Percentiles rank a stretch among this genome's conserved stretches.
Evolutionary conservation across 2,888 invertebrate species (phyloP).

Genomic region (Tribolium freemani): DNA sequence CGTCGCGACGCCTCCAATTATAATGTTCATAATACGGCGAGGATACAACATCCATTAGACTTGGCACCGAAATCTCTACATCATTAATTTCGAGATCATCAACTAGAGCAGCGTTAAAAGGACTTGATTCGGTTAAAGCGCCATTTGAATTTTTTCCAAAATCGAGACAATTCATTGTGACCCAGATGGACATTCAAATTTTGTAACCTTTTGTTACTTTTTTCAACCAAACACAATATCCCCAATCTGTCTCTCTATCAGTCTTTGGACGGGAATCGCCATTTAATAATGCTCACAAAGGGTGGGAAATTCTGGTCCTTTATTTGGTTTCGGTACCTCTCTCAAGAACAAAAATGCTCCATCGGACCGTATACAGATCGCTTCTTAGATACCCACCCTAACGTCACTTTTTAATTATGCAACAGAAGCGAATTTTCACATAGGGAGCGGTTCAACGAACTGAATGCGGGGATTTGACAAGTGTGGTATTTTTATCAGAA

Average conservation of each 20-base stretch:
- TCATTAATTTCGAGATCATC: slow-evolving; percentile 42
- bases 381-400: slow-evolving; percentile 15
- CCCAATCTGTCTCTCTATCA: not conserved
- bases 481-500: slow-evolving; percentile 18
- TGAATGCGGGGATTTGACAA: slow-evolving; percentile 16
- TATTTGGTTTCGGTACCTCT: not conserved
- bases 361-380: slow-evolving; percentile 25
- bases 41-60: slow-evolving; percentile 34
- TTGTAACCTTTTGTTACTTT: not conserved
- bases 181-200: not conserved
- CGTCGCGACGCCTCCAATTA: slow-evolving; percentile 40
- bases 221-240: not conserved
- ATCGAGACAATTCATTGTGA: not conserved
- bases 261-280: not conserved
- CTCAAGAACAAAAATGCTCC: slow-evolving; percentile 17
- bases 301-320: slow-evolving; percentile 20
- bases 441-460: slow-evolving; percentile 31
- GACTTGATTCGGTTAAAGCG: slow-evolving; percentile 28
- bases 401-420: slow-evolving; percentile 24
- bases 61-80: slow-evolving; percentile 39
- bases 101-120: slow-evolving; percentile 16
- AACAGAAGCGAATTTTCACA: slow-evolving; percentile 13
- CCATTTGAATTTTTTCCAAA: slow-evolving; percentile 29
- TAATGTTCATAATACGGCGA: slow-evolving; percentile 29
- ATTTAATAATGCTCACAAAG: not conserved